Evolutionary conservation across 2,797 vertebrate genomes (phyloP).

Genomic region (Anabacerthia variegaticeps): DNA sequence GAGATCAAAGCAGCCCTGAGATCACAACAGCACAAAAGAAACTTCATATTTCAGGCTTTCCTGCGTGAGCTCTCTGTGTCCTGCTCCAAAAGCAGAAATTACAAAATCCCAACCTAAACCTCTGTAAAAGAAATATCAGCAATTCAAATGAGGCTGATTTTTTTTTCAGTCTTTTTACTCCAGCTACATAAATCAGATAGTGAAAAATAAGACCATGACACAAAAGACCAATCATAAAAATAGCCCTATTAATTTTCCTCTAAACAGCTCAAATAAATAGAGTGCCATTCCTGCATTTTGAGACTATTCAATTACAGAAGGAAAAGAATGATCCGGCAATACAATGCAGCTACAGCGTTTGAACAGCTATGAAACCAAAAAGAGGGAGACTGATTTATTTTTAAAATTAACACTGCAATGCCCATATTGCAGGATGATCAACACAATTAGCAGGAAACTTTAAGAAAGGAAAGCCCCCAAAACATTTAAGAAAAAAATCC

Average conservation of each 20-base stretch:
- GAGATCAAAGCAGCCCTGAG: not conserved
- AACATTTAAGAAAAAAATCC: not conserved
- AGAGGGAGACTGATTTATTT: not conserved
- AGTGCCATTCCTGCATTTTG: slow-evolving; percentile 12
- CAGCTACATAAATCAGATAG: slow-evolving; percentile 29
- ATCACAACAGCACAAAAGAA: not conserved
- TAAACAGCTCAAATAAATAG: slow-evolving; percentile 47
- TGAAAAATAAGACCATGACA: slow-evolving; percentile 3
- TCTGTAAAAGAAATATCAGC: not conserved
- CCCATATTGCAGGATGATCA: not conserved
- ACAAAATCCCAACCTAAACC: not conserved
- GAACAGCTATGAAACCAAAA: not conserved
- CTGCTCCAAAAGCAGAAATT: not conserved
- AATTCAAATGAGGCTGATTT: not conserved
- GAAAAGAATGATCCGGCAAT: not conserved
- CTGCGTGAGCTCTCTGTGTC: not conserved
- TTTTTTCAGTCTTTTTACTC: not conserved
- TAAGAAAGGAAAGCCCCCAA: not conserved
- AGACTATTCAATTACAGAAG: slow-evolving; percentile 25
- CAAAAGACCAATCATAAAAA: slow-evolving; percentile 27
- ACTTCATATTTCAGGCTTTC: not conserved
- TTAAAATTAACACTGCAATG: not conserved
- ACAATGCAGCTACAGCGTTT: not conserved
- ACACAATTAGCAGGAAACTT: not conserved
- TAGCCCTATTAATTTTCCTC: slow-evolving; percentile 49